Evolutionary conservation across 2,797 vertebrate genomes (phyloP).

Genomic region (Dallia pectoralis): DNA sequence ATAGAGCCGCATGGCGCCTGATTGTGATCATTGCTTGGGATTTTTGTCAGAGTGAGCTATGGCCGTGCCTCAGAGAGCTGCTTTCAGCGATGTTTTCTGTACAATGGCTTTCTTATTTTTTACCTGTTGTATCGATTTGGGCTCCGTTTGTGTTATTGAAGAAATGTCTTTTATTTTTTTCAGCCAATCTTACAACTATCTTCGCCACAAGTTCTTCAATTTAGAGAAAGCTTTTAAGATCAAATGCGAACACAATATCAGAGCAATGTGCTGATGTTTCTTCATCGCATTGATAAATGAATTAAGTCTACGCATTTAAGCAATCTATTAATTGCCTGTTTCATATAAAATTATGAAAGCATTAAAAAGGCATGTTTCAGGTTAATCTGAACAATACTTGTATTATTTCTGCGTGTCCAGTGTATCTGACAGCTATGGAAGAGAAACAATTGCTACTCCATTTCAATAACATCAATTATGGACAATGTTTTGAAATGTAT

Average conservation of each 20-base stretch:
- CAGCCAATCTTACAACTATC: slow-evolving; percentile 42
- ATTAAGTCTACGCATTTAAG: slow-evolving; percentile 25
- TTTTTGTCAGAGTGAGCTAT: neutral
- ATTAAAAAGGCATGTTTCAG: slow-evolving; percentile 19
- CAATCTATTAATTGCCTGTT: neutral
- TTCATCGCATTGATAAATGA: slow-evolving; percentile 52
- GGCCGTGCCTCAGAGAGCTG: neutral
- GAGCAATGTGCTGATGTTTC: slow-evolving; percentile 51
- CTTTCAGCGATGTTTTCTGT: slow-evolving; percentile 22
- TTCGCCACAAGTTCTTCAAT: slow-evolving; percentile 14
- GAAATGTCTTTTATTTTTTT: slow-evolving; percentile 46
- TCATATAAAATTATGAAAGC: slow-evolving; percentile 47
- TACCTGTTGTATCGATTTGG: slow-evolving; percentile 47
- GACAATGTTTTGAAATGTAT: neutral
- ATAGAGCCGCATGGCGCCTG: slow-evolving; percentile 16
- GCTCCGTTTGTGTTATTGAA: slow-evolving; percentile 42
- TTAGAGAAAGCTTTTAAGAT: slow-evolving; percentile 26
- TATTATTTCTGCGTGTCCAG: neutral
- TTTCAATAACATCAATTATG: neutral
- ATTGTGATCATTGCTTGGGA: slow-evolving; percentile 26
- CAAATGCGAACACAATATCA: slow-evolving; percentile 44
- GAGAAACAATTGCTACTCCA: neutral
- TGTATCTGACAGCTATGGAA: neutral
- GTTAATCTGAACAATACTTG: neutral
- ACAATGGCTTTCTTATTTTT: slow-evolving; percentile 34